A percentile compares a stretch with the other conserved stretches of the same genome.
These are phyloP conservation scores for Dolichotis patagonum DNA, from an alignment of 2,113 vertebrate genomes.

Conservation along the genomic window DNA sequence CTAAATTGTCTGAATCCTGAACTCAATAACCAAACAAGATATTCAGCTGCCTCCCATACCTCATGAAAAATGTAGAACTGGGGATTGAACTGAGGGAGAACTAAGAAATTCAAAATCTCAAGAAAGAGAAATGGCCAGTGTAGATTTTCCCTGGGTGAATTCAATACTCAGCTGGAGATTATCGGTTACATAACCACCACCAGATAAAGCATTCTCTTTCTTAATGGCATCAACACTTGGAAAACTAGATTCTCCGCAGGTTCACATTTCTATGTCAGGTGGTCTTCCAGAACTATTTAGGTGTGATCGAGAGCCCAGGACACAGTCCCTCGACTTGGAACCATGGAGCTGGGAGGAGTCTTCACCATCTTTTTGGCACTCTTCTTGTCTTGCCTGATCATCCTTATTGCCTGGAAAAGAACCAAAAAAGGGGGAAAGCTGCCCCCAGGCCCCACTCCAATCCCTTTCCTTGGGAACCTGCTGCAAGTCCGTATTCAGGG, in stretches of 20 bases:
- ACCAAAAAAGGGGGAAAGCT: slow-evolving; percentile 68
- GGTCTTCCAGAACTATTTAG: slow-evolving; percentile 65
- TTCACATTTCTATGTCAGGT: slow-evolving; percentile 45
- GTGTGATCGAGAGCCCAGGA: neutral
- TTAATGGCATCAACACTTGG: neutral
- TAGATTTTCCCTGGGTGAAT: neutral
- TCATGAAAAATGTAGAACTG: neutral
- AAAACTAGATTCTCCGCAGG: neutral
- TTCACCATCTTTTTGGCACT: slow-evolving; percentile 73
- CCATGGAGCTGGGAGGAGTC: slow-evolving; percentile 72
- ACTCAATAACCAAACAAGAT: neutral
- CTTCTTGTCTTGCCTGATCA: slow-evolving; percentile 69
- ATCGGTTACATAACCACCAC: slow-evolving; percentile 62
- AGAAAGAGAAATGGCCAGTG: neutral
- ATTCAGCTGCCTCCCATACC: neutral
- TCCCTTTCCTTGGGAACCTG: slow-evolving; percentile 84
- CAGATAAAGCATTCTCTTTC: neutral
- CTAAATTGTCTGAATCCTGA: neutral
- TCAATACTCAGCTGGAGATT: slow-evolving; percentile 52
- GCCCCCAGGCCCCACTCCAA: slow-evolving; percentile 80
- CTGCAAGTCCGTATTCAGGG: slow-evolving; percentile 72
- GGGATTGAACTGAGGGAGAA: neutral
- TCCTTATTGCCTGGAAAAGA: slow-evolving; percentile 74
- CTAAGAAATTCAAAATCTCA: neutral
- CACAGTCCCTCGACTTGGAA: neutral